These are phyloP conservation scores for Botia almorhae DNA, from an alignment of 2,797 vertebrate species.

Conservation along the genomic window DNA sequence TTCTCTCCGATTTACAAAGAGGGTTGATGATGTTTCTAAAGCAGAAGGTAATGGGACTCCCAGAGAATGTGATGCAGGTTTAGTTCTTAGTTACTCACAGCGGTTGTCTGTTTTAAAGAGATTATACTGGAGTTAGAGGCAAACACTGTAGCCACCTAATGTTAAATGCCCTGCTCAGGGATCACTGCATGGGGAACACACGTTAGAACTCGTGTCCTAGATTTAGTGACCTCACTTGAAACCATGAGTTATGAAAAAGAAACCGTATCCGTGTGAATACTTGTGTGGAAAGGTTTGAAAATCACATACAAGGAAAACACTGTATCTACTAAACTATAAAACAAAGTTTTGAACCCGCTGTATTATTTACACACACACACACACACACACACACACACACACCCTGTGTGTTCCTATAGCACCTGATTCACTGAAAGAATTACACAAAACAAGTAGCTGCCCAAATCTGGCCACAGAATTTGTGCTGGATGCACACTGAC, in stretches of 20 bases:
- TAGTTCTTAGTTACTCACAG: slow-evolving; percentile 20
- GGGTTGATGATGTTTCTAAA: slow-evolving; percentile 17
- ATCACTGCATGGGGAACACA: slow-evolving; percentile 6
- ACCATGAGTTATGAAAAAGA: background rate
- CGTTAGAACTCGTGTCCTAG: slow-evolving; percentile 21
- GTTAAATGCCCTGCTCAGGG: slow-evolving; percentile 31
- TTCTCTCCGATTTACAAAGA: background rate
- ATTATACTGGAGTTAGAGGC: slow-evolving; percentile 11
- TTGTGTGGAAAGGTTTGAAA: no score
- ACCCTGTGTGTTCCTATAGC: no score
- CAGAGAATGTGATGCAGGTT: background rate
- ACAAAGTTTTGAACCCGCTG: no score
- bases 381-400: no score
- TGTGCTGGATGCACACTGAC: no score
- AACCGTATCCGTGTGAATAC: no score
- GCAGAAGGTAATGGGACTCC: slow-evolving; percentile 1
- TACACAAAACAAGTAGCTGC: no score
- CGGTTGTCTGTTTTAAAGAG: background rate
- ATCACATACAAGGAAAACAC: no score
- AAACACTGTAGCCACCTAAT: background rate
- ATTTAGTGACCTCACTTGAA: background rate
- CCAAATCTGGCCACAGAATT: no score
- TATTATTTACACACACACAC: no score
- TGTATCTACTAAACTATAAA: no score
- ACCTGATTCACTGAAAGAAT: no score